phyloP scores from a whole-genome alignment of 92 coral and sea anemone genomes.

The Phenganax marumi region DNA sequence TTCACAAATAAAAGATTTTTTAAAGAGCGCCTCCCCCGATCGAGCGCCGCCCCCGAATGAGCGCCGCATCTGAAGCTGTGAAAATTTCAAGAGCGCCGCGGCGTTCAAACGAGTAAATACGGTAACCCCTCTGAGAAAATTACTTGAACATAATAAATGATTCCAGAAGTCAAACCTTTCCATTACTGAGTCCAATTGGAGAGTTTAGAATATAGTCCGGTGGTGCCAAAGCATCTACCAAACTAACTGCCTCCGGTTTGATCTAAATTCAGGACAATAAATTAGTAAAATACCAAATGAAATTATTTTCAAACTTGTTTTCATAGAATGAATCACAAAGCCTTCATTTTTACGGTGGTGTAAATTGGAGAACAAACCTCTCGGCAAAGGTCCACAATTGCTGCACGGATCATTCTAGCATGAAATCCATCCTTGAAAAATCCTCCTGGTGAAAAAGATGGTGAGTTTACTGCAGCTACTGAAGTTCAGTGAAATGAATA shows the following conservation, averaged over 20 bases:
- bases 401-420: conserved; percentile 78
- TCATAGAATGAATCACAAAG: too few relatives aligned
- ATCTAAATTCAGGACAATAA: conserved; percentile 48
- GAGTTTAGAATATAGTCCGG: conserved; percentile 94
- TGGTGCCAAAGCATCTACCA: conserved; percentile 91
- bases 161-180: conserved; percentile 61
- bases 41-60: too few relatives aligned
- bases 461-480: neutral
- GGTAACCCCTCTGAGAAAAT: neutral
- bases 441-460: conserved; percentile 65
- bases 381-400: conserved; percentile 72
- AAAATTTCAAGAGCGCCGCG: too few relatives aligned
- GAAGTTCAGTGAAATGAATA: neutral
- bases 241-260: conserved; percentile 79
- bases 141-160: neutral
- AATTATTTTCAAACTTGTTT: too few relatives aligned
- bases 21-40: too few relatives aligned
- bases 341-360: too few relatives aligned
- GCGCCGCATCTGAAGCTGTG: too few relatives aligned
- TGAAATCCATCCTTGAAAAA: conserved; percentile 74
- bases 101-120: too few relatives aligned
- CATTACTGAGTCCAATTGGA: conserved; percentile 90
- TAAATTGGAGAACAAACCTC: conserved; percentile 52
- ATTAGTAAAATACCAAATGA: neutral
- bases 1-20: too few relatives aligned